Evolutionary conservation across 1,140 invertebrate species (phyloP).

Genomic region (Reticulitermes speratus): DNA sequence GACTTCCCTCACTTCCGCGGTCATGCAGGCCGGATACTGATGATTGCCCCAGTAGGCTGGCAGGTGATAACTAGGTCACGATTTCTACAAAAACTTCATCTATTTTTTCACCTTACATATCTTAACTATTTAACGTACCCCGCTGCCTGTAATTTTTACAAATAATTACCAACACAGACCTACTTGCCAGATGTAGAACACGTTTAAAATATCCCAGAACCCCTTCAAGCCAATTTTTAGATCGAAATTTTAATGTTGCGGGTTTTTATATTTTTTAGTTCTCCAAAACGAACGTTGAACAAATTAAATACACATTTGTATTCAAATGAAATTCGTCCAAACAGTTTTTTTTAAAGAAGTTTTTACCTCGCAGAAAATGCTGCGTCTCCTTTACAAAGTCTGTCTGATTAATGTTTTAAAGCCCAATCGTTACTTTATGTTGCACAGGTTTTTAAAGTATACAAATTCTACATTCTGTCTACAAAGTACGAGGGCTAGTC

Average conservation of each 20-base stretch:
- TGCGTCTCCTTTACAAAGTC: too few species aligned
- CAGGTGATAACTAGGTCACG: not conserved
- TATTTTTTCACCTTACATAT: not conserved
- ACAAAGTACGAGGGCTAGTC: too few species aligned
- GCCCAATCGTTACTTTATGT: too few species aligned
- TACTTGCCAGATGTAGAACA: not conserved
- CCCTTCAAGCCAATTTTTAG: not conserved
- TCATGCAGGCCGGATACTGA: not conserved
- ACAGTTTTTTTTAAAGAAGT: too few species aligned
- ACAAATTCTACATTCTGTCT: too few species aligned
- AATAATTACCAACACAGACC: not conserved
- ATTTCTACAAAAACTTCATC: not conserved
- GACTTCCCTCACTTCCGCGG: not conserved
- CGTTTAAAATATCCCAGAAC: not conserved
- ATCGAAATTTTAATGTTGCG: not conserved
- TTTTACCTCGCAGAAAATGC: too few species aligned
- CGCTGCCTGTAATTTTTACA: not conserved
- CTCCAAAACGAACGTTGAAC: not conserved
- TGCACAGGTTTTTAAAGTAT: too few species aligned
- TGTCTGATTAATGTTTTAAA: too few species aligned
- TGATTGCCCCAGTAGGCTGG: not conserved
- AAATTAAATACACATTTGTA: not conserved
- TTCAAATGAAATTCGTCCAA: too few species aligned
- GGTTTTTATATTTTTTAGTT: not conserved
- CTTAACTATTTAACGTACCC: not conserved